Conservation (phyloP, 2,797 vertebrate species). For the Buphagus erythrorhynchus region DNA sequence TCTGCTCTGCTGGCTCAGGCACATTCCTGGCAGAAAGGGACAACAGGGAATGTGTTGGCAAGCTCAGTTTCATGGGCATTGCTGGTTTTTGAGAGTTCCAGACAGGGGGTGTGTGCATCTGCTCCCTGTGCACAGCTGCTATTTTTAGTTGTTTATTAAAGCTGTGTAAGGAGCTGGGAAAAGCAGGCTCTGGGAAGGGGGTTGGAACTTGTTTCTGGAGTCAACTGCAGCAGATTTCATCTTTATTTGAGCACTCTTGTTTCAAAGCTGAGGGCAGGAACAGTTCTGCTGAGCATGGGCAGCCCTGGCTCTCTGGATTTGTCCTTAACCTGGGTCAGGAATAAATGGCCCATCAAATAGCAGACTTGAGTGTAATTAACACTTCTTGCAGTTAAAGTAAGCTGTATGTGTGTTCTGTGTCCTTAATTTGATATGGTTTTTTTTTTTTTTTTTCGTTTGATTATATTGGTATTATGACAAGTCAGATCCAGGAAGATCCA, state of each 20-base stretch:
- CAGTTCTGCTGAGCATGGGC: neutral
- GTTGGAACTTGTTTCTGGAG: neutral
- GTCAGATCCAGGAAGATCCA: neutral
- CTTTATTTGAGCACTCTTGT: neutral
- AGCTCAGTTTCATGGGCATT: neutral
- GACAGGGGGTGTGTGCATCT: rapidly evolving
- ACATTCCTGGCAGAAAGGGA: neutral
- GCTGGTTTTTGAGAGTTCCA: neutral
- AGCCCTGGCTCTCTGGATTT: neutral
- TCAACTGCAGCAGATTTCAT: neutral
- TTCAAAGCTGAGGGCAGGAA: neutral
- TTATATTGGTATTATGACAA: rapidly evolving
- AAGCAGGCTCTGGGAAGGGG: neutral
- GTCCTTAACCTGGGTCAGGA: neutral
- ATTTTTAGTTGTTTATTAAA: conserved; percentile 15
- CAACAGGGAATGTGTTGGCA: neutral
- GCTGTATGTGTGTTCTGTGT: neutral
- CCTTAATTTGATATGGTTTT: neutral
- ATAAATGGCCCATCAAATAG: neutral
- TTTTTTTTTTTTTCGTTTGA: neutral
- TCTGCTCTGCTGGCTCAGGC: neutral
- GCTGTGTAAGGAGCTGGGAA: too few relatives aligned
- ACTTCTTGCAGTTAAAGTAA: neutral
- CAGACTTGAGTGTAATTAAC: neutral
- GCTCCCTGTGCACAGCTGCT: neutral